Evolutionary conservation across 2,113 vertebrate species (phyloP).

Genomic region (Syrrhaptes paradoxus): DNA sequence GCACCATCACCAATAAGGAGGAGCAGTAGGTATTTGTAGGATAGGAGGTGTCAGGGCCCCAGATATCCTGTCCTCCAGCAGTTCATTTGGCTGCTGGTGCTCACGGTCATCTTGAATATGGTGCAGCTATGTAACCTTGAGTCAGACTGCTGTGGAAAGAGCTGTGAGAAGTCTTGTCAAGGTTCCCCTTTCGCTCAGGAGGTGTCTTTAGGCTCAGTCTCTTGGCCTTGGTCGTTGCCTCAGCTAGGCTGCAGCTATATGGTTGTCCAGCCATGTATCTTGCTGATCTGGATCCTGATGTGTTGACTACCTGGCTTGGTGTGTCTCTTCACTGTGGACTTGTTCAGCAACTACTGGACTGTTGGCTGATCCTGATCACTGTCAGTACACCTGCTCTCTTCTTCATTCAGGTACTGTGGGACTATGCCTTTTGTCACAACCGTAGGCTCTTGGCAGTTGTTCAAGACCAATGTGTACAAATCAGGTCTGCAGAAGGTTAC

Average conservation of each 20-base stretch:
- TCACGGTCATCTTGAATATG: neutral
- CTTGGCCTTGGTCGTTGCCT: neutral
- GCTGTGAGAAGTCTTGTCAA: neutral
- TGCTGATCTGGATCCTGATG: rapidly evolving
- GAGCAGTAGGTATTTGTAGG: neutral
- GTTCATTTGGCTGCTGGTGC: rapidly evolving
- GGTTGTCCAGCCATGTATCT: neutral
- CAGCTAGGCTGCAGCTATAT: neutral
- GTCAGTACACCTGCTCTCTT: neutral
- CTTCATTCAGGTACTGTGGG: neutral
- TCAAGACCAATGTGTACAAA: neutral
- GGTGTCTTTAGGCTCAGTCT: neutral
- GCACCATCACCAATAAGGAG: neutral
- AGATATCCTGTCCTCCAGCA: rapidly evolving
- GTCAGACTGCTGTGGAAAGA: neutral
- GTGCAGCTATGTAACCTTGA: neutral
- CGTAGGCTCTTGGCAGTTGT: neutral
- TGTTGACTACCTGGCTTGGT: neutral
- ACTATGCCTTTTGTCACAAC: slow-evolving; percentile 18
- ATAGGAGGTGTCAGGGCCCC: neutral
- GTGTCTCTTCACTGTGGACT: neutral
- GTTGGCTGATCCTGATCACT: neutral
- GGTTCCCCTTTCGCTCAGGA: neutral
- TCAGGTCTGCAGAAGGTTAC: neutral
- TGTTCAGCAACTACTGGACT: neutral